phyloP scores from a whole-genome alignment of 2,888 invertebrate genomes.

The Erebia palarica region DNA sequence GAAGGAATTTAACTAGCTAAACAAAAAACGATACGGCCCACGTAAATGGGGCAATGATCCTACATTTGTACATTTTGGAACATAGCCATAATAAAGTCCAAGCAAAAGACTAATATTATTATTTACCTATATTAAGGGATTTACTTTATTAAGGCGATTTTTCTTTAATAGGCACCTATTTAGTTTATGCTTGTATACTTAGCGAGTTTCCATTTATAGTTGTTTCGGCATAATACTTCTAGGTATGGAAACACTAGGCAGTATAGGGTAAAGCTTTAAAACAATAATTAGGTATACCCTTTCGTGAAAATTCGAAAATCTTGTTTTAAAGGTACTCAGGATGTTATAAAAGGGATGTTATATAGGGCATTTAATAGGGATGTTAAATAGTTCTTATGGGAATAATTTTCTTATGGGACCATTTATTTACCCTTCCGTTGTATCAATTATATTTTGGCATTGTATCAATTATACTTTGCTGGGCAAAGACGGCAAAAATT shows the following conservation, averaged over 20 bases:
- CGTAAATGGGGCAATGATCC: conserved; percentile 26
- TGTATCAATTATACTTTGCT: conserved; percentile 3
- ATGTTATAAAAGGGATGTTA: too few species aligned
- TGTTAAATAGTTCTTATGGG: too few species aligned
- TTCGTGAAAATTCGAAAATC: too few species aligned
- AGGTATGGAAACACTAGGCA: too few species aligned
- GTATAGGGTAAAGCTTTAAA: too few species aligned
- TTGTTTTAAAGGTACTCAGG: too few species aligned
- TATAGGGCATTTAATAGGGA: too few species aligned
- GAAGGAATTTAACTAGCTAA: conserved; percentile 42
- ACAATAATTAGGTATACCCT: too few species aligned
- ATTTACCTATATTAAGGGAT: background rate
- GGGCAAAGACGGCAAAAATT: conserved; percentile 29
- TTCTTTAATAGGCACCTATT: background rate
- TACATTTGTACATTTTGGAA: conserved; percentile 16
- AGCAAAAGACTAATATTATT: conserved; percentile 12
- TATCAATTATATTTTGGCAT: background rate
- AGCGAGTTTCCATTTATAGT: background rate
- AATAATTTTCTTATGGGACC: too few species aligned
- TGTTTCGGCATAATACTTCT: too few species aligned
- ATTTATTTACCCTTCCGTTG: background rate
- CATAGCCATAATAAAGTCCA: conserved; percentile 9
- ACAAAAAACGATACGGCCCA: conserved; percentile 37
- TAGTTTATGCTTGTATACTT: too few species aligned
- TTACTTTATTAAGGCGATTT: conserved; percentile 7